Evolutionary conservation across 2,797 vertebrate species (phyloP), one percentile per base, ranked within the genome.

Genomic region (Etheostoma perlongum): DNA sequence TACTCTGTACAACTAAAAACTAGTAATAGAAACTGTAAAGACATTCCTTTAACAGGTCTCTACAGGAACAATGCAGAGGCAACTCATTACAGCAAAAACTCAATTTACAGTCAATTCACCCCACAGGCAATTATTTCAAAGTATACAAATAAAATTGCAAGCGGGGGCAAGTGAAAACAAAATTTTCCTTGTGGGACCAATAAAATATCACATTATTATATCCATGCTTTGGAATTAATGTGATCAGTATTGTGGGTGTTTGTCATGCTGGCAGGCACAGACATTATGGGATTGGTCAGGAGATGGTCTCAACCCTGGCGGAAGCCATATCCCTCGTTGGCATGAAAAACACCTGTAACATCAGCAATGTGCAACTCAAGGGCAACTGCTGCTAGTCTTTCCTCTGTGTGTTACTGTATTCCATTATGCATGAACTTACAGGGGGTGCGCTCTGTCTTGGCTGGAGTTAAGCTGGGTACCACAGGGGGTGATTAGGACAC

Each of bases 391-490:
- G 67, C 66, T 15, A 59, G 82, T 62, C 75, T 61, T 70, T 79
- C 63, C 67, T 87, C 65, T 57, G 84, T 36, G 74, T 67, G 67
- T 49, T 62, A 83, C 82, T 81, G 75, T 77, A 72, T 72, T 92
- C 85, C 88, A 92, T 92, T 90, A 91, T 93, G 87, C 71, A 92
- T 91, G 88, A 91, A 89, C 83, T 80, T 89, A 84, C 66, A 83
- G 65, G 74, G 83, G 84, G 78, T 80, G 86, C 89, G 87, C 88
- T 92, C 90, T 89, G 87, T 92, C 88, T 91, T 84, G 86, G 83
- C 89, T 91, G 79, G 86, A 91, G 85, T 84, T 77, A 86, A 87
- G 88, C 87, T 52, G 27, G 67, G 76, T 78, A 89, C 89, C 85
- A 83, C 77, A 71, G 88, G 89, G 90, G 88, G 89, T 78, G 88